These are phyloP conservation scores for Amblyteles armatorius DNA, from an alignment of 2,888 invertebrate genomes.

Conservation along the genomic window DNA sequence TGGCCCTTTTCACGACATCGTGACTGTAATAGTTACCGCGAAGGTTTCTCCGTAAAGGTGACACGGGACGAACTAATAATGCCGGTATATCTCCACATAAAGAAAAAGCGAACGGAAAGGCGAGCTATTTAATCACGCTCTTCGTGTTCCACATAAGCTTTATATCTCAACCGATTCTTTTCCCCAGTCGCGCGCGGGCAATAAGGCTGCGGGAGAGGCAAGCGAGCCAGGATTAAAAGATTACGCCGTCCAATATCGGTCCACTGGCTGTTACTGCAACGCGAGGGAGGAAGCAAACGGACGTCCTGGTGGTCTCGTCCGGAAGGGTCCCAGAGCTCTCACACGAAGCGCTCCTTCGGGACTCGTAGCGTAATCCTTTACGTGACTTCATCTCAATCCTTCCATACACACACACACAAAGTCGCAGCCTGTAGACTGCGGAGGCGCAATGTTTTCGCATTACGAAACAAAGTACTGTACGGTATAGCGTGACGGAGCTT, in stretches of 20 bases:
- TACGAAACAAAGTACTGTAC: constrained; percentile 76
- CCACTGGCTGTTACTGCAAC: constrained; percentile 54
- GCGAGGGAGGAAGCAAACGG: constrained; percentile 69
- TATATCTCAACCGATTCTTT: constrained; percentile 62
- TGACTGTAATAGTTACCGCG: not conserved
- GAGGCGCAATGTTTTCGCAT: constrained; percentile 77
- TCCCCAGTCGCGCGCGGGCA: constrained; percentile 53
- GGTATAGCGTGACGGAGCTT: constrained; percentile 47
- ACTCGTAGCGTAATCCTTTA: constrained; percentile 79
- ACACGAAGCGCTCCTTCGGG: constrained; percentile 72
- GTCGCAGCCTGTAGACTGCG: constrained; percentile 38
- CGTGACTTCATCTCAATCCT: constrained; percentile 72
- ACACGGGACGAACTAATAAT: constrained; percentile 16
- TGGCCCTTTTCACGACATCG: not conserved
- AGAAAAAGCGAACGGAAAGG: constrained; percentile 31
- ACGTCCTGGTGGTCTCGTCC: constrained; percentile 37
- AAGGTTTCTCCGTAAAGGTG: not conserved
- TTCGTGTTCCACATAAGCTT: constrained; percentile 62
- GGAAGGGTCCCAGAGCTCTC: constrained; percentile 23
- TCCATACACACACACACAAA: constrained; percentile 32
- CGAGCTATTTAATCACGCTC: constrained; percentile 39
- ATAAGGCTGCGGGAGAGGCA: constrained; percentile 65
- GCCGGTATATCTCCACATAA: not conserved
- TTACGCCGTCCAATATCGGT: constrained; percentile 77
- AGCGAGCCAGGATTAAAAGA: constrained; percentile 77